Conservation (phyloP, 2,888 invertebrate species). For the Drosophila neutralis region DNA sequence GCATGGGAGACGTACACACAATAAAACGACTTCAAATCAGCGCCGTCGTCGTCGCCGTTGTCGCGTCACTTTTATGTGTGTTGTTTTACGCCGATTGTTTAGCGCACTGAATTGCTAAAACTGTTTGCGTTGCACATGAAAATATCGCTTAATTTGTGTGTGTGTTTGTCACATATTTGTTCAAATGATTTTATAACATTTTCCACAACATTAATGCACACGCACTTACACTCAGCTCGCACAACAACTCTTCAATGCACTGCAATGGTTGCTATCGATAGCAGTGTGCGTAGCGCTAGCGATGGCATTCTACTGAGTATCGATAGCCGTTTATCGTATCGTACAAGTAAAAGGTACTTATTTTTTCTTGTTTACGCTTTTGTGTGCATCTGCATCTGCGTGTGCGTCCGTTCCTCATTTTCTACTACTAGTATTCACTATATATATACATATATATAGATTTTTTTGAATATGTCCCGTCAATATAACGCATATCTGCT, state of each 20-base stretch:
- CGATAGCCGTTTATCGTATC: constrained; percentile 23
- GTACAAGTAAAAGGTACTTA: constrained; percentile 14
- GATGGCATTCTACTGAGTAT: constrained; percentile 22
- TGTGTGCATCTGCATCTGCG: constrained; percentile 46
- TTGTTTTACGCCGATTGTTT: constrained; percentile 37
- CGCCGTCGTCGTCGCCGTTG: constrained; percentile 58
- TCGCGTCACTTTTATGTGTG: constrained; percentile 62
- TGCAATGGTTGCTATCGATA: constrained; percentile 43
- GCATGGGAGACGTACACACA: constrained; percentile 32
- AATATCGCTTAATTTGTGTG: constrained; percentile 14
- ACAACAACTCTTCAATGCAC: constrained; percentile 42
- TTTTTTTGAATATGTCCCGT: constrained; percentile 57
- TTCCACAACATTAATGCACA: constrained; percentile 60
- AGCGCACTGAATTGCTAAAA: constrained; percentile 23
- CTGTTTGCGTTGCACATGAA: constrained; percentile 23
- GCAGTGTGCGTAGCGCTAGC: constrained; percentile 4
- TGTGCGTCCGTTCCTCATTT: constrained; percentile 51
- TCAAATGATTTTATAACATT: constrained; percentile 63
- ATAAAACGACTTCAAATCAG: constrained; percentile 46
- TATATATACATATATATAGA: neutral
- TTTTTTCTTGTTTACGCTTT: constrained; percentile 37
- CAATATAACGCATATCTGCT: constrained; percentile 38
- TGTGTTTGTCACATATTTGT: constrained; percentile 55
- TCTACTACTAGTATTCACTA: constrained; percentile 12
- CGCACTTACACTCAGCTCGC: constrained; percentile 39